Evolutionary conservation across 53 echinoderm and acorn worm species (phyloP), one percentile per base, ranked within the genome.

Genomic region (Temnopleurus reevesii): DNA sequence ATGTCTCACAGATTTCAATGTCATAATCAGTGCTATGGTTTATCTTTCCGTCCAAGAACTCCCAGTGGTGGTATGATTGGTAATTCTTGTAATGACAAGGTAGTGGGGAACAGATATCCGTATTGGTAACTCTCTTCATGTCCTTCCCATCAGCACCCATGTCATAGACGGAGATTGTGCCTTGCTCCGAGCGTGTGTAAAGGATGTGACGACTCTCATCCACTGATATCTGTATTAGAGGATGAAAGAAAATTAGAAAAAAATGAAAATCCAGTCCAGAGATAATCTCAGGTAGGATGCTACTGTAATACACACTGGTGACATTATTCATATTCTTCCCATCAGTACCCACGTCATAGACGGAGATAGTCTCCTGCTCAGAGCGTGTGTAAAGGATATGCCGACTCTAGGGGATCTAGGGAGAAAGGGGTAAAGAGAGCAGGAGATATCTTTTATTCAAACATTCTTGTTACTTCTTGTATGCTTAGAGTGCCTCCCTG

Each of bases 101-200:
- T n/a, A n/a, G n/a, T n/a, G n/a, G n/a, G n/a, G n/a, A n/a, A n/a
- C n/a, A n/a, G n/a, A n/a, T n/a, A n/a, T n/a, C n/a, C n/a, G n/a
- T n/a, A n/a, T n/a, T n/a, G n/a, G 94, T 77, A 0, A 93, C 89
- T 23, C 93, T 55, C 58, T 90, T 93, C 96, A 94, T 98, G 17
- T 91, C 76, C 53, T 76, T 82, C 1, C 99, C 96, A 57, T 98
- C 93, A 12, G 76, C 4, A 8, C 99, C 99, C 79, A 98, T 77
- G 80, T 98, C 99, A 85, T 93, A 98, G 7, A 98, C 96, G 3
- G 91, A 65, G 17, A 98, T 59, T 10, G 93, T 94, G 47, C 99
- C 92, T 45, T 92, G 94, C 92, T 98, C 95, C 31, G 96, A 96
- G 18, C 93, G 91, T 5, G 99, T 98, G 90, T 96, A 98, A 46